Base-by-base conservation (phyloP, 2,113 vertebrate genomes). In the Dunckerocampus dactyliophorus region DNA sequence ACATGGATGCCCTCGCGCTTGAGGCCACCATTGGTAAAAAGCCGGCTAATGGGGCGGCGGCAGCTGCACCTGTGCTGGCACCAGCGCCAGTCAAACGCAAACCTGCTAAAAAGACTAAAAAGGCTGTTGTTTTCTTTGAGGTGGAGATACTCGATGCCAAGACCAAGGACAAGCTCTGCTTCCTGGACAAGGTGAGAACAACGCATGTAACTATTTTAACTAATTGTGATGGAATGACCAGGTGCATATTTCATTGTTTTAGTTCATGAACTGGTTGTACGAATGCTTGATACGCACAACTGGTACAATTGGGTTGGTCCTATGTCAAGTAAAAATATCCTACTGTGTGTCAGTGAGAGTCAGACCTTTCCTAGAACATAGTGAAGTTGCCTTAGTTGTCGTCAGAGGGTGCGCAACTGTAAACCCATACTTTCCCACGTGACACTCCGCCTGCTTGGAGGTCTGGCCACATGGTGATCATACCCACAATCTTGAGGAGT, bases 141-240 rank as follows among this genome's bases (percentile, higher is more conserved):
- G 95, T 98, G 94, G 95, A 98, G 93, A 96, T 98, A 73, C 88
- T 97, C 90, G 94, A 96, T 0, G 95, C 92, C 49, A 95, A 92
- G 88, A 96, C 93, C 0, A 88, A 95, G 83, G 94, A 95, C 87
- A 98, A 97, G 88, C 94, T 98, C 63, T 96, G 95, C 84, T 98
- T 98, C 89, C 89, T 98, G 69, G 95, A 98, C 77, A 98, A 98
- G 94, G 95, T 98, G 82, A 88, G 89, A 52, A 43, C 4, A 9
- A 9, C 0, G 28, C 63, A 16, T 7, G 39, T 12, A 42, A 16
- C 49, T 55, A 19, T 20, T 20, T 54, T 65, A 21, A 62, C 28
- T 21, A 53, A 50, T 20, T 2, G n/a, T 12, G 17, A 34, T n/a
- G 22, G 43, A 42, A 10, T 21, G 13, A 34, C 13, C 19, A 1